These are phyloP conservation scores for Naso thynnoides DNA, from an alignment of 2,797 vertebrate genomes.

Conservation along the genomic window DNA sequence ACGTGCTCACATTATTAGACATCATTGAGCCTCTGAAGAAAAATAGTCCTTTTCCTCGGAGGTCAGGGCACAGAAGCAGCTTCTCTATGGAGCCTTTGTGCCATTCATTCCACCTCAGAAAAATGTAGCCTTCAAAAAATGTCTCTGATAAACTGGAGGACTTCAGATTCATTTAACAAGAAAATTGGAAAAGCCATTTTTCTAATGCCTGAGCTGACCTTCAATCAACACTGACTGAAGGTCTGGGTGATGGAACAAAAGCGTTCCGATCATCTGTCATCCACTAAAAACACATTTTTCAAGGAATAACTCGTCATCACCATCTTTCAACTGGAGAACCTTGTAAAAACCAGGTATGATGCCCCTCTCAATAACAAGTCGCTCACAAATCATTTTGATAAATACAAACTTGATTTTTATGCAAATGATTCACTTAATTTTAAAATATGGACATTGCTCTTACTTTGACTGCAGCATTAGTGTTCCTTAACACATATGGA, in stretches of 20 bases:
- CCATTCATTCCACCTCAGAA: conserved; percentile 24
- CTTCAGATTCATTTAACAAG: conserved; percentile 42
- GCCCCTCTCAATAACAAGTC: too few species aligned
- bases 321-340: background rate
- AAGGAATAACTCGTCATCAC: conserved; percentile 8
- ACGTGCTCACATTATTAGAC: background rate
- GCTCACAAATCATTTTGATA: too few species aligned
- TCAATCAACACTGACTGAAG: conserved; percentile 2
- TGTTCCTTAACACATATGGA: too few species aligned
- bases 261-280: conserved; percentile 27
- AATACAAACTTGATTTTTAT: too few species aligned
- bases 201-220: conserved; percentile 17
- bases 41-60: background rate
- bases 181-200: conserved; percentile 31
- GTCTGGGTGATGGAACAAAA: conserved; percentile 44
- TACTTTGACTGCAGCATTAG: too few species aligned
- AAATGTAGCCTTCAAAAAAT: conserved; percentile 9
- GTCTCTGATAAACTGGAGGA: conserved; percentile 33
- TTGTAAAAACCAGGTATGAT: background rate
- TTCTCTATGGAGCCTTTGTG: background rate
- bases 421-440: too few species aligned
- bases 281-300: conserved; percentile 13
- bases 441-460: too few species aligned
- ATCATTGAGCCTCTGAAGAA: background rate
- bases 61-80: background rate